phyloP scores from a whole-genome alignment of 2,888 invertebrate species.

The Plebejus argus region DNA sequence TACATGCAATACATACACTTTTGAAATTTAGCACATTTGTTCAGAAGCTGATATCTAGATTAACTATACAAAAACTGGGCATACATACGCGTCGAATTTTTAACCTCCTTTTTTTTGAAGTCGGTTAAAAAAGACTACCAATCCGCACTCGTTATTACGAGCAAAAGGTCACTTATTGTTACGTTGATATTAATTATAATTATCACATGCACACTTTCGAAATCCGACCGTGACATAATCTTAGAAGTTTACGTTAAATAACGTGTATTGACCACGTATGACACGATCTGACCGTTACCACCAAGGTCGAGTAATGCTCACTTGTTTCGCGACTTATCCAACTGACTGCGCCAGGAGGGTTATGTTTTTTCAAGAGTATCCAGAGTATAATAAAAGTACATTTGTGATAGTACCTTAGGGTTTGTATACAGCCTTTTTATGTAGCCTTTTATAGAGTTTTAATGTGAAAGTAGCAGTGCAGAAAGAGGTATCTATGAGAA shows the following conservation, averaged over 20 bases:
- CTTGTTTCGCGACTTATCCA: not conserved
- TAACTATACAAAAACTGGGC: too few relatives aligned
- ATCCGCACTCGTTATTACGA: not conserved
- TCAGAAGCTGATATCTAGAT: too few relatives aligned
- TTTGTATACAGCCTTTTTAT: not conserved
- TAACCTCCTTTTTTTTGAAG: too few relatives aligned
- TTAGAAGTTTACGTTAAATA: slow-evolving; percentile 27
- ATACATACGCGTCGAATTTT: too few relatives aligned
- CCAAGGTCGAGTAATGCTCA: slow-evolving; percentile 43
- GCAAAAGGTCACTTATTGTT: slow-evolving; percentile 17
- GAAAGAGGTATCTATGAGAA: too few relatives aligned
- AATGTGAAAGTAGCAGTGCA: too few relatives aligned
- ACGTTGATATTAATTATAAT: slow-evolving; percentile 22
- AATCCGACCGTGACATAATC: slow-evolving; percentile 30
- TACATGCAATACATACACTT: too few relatives aligned
- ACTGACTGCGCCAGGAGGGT: too few relatives aligned
- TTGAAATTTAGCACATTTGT: too few relatives aligned
- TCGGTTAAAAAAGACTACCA: not conserved
- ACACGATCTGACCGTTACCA: not conserved
- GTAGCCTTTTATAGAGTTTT: too few relatives aligned
- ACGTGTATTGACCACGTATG: slow-evolving; percentile 16
- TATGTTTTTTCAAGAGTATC: too few relatives aligned
- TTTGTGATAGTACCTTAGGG: not conserved
- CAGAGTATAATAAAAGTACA: not conserved
- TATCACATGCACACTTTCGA: slow-evolving; percentile 11